Base-by-base conservation (phyloP, 2,797 vertebrate genomes). In the Amniataba percoides region DNA sequence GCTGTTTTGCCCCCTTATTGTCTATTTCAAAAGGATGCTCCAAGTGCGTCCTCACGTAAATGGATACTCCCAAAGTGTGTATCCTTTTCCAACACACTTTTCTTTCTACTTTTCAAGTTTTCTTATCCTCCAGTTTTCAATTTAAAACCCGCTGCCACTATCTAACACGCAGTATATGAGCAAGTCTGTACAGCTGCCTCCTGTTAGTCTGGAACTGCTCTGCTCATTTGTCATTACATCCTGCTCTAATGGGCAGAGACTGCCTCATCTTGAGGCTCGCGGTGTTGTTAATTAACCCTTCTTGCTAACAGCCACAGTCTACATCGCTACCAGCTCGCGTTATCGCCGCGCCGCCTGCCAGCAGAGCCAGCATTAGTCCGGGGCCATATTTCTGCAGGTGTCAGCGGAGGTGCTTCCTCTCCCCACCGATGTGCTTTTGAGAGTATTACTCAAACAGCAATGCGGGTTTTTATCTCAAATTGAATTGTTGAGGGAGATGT, bases 401-500 rank as follows among this genome's bases (percentile, higher is more conserved):
- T 93, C 91, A 92, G 83, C 48, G 56, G 72, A 78, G 87, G 89
- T 87, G 88, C 90, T 82, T 87, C 77, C 81, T 83, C 80, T 83
- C 66, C 48, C 56, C 74, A 80, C 79, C 55, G 59, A 71, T 63
- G 76, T 80, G 78, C 86, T 76, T 84, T 81, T 80, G 62, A 81
- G 80, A 84, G 80, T 84, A 87, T 88, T 86, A 90, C 79, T 87
- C 84, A 87, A 87, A 90, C 77, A 66, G 83, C 92, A 66, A 68
- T 85, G 84, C 48, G 53, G 53, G 66, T 88, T 93, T 36, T 93
- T 91, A 94, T 94, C 93, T 93, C 71, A 93, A 93, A 94, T 94
- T 92, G 91, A 93, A 93, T 92, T 93, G 92, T 93, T 93, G 91
- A 90, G 82, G 85, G 87, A 89, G 90, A 93, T 88, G 84, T 90